phyloP scores from a whole-genome alignment of 2,113 vertebrate genomes.

The Hepsetus odoe region DNA sequence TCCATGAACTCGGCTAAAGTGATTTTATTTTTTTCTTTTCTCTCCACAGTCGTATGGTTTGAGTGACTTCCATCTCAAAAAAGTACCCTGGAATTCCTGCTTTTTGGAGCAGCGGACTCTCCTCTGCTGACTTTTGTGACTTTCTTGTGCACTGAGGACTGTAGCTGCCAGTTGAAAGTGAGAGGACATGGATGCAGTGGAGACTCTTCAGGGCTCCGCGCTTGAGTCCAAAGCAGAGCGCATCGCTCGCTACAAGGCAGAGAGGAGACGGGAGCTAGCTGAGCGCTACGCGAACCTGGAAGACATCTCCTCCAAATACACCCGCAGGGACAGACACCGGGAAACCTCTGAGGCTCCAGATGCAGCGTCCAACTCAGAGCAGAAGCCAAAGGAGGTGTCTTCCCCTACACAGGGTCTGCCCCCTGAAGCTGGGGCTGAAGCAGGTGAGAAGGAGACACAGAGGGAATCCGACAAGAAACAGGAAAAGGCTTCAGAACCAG shows the following conservation, averaged over 20 bases:
- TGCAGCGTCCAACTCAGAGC: slow-evolving; percentile 23
- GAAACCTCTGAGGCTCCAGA: slow-evolving; percentile 45
- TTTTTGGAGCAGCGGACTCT: neutral
- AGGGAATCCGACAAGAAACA: neutral
- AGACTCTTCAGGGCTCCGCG: slow-evolving; percentile 70
- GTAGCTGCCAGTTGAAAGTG: neutral
- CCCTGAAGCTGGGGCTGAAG: neutral
- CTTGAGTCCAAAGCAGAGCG: slow-evolving; percentile 78
- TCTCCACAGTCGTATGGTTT: slow-evolving; percentile 61
- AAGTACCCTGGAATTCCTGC: slow-evolving; percentile 25
- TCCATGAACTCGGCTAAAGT: slow-evolving; percentile 24
- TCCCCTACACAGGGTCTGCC: neutral
- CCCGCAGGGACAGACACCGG: slow-evolving; percentile 61
- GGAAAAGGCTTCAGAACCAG: neutral
- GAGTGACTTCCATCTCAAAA: slow-evolving; percentile 43
- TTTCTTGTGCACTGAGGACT: no score
- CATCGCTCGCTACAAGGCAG: slow-evolving; percentile 81
- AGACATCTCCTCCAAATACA: slow-evolving; percentile 71
- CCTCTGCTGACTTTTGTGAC: neutral
- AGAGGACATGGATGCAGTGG: slow-evolving; percentile 66
- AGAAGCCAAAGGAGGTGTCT: slow-evolving; percentile 17
- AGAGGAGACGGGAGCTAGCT: slow-evolving; percentile 75
- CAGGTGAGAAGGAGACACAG: slow-evolving; percentile 9
- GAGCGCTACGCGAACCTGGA: slow-evolving; percentile 75
- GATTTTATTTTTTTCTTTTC: slow-evolving; percentile 51